These are phyloP conservation scores for Parthenolecanium corni DNA, from an alignment of 2,888 invertebrate genomes.

Conservation along the genomic window DNA sequence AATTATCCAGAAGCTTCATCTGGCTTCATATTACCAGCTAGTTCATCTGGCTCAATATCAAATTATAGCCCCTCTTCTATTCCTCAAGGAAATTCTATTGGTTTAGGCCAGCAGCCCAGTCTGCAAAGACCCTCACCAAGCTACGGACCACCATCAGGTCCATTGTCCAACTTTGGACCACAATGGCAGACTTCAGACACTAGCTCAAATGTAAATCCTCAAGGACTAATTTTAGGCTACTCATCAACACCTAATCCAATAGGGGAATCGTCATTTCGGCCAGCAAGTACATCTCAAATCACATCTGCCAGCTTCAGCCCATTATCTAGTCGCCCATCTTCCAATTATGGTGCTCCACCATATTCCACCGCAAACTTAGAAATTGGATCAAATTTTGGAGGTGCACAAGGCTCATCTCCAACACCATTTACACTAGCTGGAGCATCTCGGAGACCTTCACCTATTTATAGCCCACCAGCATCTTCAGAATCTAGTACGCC, in stretches of 20 bases:
- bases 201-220: too few species aligned
- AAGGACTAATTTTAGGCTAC: slow-evolving; percentile 12
- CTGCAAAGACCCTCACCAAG: slow-evolving; percentile 34
- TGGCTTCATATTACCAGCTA: too few species aligned
- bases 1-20: too few species aligned
- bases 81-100: slow-evolving; percentile 37
- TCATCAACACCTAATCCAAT: slow-evolving; percentile 30
- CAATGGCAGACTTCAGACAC: slow-evolving; percentile 33
- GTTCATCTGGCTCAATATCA: too few species aligned
- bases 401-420: slow-evolving; percentile 35
- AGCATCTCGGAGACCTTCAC: slow-evolving; percentile 30
- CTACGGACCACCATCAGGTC: slow-evolving; percentile 33
- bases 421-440: slow-evolving; percentile 33
- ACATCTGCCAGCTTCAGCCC: slow-evolving; percentile 37
- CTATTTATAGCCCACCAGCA: slow-evolving; percentile 31
- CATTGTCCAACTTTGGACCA: slow-evolving; percentile 32
- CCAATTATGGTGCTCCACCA: slow-evolving; percentile 31
- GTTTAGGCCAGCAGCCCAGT: slow-evolving; percentile 31
- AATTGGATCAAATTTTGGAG: slow-evolving; percentile 26
- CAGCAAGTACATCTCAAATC: slow-evolving; percentile 33
- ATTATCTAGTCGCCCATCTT: slow-evolving; percentile 33
- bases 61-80: slow-evolving; percentile 18
- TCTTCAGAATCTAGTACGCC: slow-evolving; percentile 6
- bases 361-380: slow-evolving; percentile 32
- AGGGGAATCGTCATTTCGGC: slow-evolving; percentile 31